Evolutionary conservation across 2,888 invertebrate species (phyloP), one percentile per base, ranked within the genome.

Genomic region (Apodemia duryi): DNA sequence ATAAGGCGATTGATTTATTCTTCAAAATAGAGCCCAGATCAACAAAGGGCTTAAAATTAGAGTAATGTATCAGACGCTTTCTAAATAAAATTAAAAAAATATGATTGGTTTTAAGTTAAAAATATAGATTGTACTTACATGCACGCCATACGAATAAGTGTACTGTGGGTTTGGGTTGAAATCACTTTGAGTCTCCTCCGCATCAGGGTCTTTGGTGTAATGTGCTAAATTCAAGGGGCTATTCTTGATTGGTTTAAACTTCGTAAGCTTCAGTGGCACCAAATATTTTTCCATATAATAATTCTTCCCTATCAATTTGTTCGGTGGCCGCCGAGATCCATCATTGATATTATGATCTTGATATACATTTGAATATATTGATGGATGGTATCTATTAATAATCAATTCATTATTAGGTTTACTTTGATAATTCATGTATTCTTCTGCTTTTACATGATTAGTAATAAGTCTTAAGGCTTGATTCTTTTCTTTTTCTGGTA

Each of bases 111-210:
- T 9, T 6, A 41, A 43, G 10, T 2, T 10, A 43, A 9, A 43
- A 10, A 43, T 43, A 46, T 13, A 13, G 13, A 46, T 13, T 46
- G 13, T 61, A 90, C 91, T 91, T 71, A 91, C 91, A 73, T 86
- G 77, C 32, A 86, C 84, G 70, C 85, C 86, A 71, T 86, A 86
- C 0, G 86, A 82, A 74, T 73, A 88, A 2, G 77, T 73, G 70
- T 87, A 87, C 63, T 81, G 79, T 0, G 89, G 86, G 62, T 81
- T 73, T 0, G 77, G 62, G 46, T 83, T 74, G 62, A 77, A 82
- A 32, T 79, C 75, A 0, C 73, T 71, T 2, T 71, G 68, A 0
- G 70, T 65, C 7, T 61, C 60, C 9, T 65, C 64, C 6, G 63
- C 64, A 32, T 69, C 67, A 1, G 63, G 46, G 1, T 71, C 64